These are phyloP conservation scores for Spisula subtruncata DNA, from an alignment of 2,888 invertebrate species.

Conservation along the genomic window DNA sequence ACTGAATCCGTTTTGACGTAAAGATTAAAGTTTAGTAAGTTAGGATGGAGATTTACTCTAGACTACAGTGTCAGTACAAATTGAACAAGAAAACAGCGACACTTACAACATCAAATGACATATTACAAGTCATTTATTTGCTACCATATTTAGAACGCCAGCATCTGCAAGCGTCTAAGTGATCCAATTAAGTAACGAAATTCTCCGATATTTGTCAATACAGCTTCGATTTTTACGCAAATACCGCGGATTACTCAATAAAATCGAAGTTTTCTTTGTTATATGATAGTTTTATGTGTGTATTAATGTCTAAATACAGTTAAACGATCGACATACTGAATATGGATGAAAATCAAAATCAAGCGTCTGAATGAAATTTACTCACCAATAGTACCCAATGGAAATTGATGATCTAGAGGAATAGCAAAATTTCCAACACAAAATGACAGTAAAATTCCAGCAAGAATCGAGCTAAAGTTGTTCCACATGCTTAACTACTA, in stretches of 20 bases:
- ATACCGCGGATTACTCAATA: neutral
- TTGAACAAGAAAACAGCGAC: neutral
- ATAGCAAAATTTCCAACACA: slow-evolving; percentile 59
- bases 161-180: slow-evolving; percentile 10
- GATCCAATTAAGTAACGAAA: neutral
- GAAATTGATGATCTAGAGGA: slow-evolving; percentile 69
- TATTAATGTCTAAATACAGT: neutral
- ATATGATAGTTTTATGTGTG: neutral
- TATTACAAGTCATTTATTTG: neutral
- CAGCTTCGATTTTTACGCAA: neutral
- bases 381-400: slow-evolving; percentile 74
- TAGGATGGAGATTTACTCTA: too few relatives aligned
- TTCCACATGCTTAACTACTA: slow-evolving; percentile 70
- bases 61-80: too few relatives aligned
- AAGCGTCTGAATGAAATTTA: slow-evolving; percentile 68
- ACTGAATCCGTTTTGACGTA: too few relatives aligned
- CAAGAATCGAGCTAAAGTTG: slow-evolving; percentile 60
- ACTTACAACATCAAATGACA: neutral
- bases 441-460: slow-evolving; percentile 67
- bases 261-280: neutral
- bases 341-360: slow-evolving; percentile 39
- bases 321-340: slow-evolving; percentile 21
- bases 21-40: too few relatives aligned
- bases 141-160: slow-evolving; percentile 20
- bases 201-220: neutral